Base-by-base conservation (phyloP, 2,888 invertebrate genomes). In the Amblyteles armatorius region DNA sequence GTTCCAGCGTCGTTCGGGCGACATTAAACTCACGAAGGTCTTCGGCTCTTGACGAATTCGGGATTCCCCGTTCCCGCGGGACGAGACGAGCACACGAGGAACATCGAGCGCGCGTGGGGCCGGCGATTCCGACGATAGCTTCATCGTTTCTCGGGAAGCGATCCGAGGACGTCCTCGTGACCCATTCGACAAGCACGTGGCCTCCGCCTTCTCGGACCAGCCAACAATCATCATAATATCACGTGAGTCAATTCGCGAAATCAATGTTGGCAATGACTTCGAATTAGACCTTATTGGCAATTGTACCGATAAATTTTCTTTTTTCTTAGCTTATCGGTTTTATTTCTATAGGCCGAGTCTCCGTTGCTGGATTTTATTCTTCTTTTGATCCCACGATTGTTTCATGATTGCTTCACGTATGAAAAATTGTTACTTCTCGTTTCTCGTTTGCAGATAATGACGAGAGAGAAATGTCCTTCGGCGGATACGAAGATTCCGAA, bases 171-270 rank as follows among this genome's bases (percentile, higher is more conserved):
- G 52, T 19, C 76, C 76, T 55, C 67, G 76, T 67, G 67, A 40
- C 36, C 76, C 52, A 19, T 9, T 67, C 67, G 50, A 29, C 29
- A 29, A 77, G 57, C 76, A 81, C 76, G 81, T 81, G 81, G 67
- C 82, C 44, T 78, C 63, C 2, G 33, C 40, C 22, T 22, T 3
- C 29, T 44, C 48, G 22, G 3, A 11, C 11, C 19, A 63, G 57
- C 22, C 26, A 50, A 33, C 52, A 26, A 74, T 74, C 50, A 13
- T 52, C 52, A 50, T 22, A 40, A 52, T 40, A 22, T 76, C 50
- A 67, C 26, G 55, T n/a, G 22, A 40, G 52, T 52, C 7, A 29
- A 67, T 60, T 60, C 26, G 26, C 60, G 60, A 60, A 60, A 60
- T 60, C 33, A 33, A 11, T 13, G 29, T 60, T 60, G 60, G 16